Base-by-base conservation (phyloP, 1,140 invertebrate genomes). In the Choristoneura fumiferana region DNA sequence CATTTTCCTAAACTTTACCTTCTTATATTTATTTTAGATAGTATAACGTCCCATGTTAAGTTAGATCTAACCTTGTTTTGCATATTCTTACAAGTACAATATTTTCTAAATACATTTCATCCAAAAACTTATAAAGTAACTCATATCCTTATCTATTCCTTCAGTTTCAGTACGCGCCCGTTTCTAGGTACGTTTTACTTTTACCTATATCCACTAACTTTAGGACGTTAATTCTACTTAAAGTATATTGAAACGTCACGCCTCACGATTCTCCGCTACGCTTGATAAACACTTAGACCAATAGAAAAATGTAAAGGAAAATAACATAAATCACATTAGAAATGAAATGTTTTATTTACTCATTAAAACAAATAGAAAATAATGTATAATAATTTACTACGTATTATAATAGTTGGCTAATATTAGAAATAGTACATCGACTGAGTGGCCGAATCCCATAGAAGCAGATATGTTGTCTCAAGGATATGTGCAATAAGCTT, bases 331-430 rank as follows among this genome's bases (percentile, higher is more conserved):
- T 14, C 34, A 14, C n/a, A 45, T 65, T 63, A 53, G 52, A 62
- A 67, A 63, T 67, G 52, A 71, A 67, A 64, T 60, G 29, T 66
- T 72, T 71, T 69, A 64, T 72, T 65, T 62, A 61, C 61, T 60
- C 49, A 17, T 56, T 36, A 60, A 73, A 67, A 61, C 56, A 68
- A 73, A 68, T 70, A 70, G 65, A 70, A 64, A 64, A 35, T 54
- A 65, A 54, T 62, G 9, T 43, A 60, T 18, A 45, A 34, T 55
- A 55, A 49, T 55, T 34, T 55, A 55, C 14, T 55, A 38, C 37
- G 29, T 61, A 52, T 58, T 37, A 61, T 36, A 55, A 45, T 61
- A 55, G 12, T 55, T 55, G 22, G 36, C 58, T 61, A 54, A 43
- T 39, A 58, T 59, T 58, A 54, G 38, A 54, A 39, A 56, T 65